A percentile compares a stretch with the other conserved stretches of the same genome.
Conservation (phyloP, 1,140 invertebrate genomes). For the Rhagoletis pomonella region DNA sequence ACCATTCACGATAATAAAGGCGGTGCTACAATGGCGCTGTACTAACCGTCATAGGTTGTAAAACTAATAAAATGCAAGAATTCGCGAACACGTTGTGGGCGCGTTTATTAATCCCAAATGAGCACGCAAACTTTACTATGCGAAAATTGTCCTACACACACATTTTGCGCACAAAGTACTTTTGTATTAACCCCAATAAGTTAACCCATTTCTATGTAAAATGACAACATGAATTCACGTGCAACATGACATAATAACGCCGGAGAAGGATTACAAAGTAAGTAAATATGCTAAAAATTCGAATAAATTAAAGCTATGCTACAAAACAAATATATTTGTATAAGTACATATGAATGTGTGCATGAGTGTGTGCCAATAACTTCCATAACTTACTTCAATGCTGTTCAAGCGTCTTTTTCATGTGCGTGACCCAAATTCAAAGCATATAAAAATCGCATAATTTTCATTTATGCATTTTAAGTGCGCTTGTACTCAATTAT, state of each 20-base stretch:
- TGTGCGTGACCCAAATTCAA: slow-evolving; percentile 36
- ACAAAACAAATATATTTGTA: not conserved
- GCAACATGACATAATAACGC: slow-evolving; percentile 18
- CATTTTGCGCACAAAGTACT: not conserved
- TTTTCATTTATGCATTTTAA: slow-evolving; percentile 34
- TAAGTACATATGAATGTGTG: not conserved
- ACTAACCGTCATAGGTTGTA: not conserved
- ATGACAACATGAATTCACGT: not conserved
- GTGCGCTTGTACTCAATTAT: slow-evolving; percentile 16
- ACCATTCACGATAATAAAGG: too few relatives aligned
- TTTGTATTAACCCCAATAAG: not conserved
- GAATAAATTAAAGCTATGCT: not conserved
- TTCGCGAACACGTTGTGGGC: not conserved
- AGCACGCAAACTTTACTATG: slow-evolving; percentile 14
- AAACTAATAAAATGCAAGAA: slow-evolving; percentile 29
- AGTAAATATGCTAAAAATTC: slow-evolving; percentile 19
- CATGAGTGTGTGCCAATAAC: slow-evolving; percentile 3
- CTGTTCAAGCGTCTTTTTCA: not conserved
- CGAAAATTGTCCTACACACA: slow-evolving; percentile 7
- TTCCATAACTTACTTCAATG: not conserved
- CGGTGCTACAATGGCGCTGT: not conserved
- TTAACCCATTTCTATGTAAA: slow-evolving; percentile 18
- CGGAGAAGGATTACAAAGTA: not conserved
- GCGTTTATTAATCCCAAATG: slow-evolving; percentile 18
- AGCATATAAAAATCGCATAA: not conserved